Evolutionary conservation across 1,140 invertebrate genomes (phyloP).

Genomic region (Homalodisca vitripennis): DNA sequence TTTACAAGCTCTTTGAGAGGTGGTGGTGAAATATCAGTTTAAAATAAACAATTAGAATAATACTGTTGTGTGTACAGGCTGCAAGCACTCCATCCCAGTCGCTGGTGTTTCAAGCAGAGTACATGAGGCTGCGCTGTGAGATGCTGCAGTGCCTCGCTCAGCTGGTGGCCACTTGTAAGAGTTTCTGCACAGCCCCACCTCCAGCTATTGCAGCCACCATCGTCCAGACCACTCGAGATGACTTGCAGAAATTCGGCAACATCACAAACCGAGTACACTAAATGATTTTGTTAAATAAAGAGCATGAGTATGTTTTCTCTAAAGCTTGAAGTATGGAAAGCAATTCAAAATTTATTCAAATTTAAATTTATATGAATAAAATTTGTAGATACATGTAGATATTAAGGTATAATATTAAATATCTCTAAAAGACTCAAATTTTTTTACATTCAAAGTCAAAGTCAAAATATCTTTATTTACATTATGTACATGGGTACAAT

Average conservation of each 20-base stretch:
- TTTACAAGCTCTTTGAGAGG: too few relatives aligned
- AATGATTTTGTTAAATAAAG: too few relatives aligned
- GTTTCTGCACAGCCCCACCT: slow-evolving; percentile 84
- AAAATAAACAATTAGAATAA: background rate
- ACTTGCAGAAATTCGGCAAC: slow-evolving; percentile 78
- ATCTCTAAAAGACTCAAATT: too few relatives aligned
- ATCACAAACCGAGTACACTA: slow-evolving; percentile 76
- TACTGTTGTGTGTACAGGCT: slow-evolving; percentile 54
- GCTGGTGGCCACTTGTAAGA: slow-evolving; percentile 74
- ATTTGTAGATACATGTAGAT: slow-evolving; percentile 21
- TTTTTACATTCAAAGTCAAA: too few relatives aligned
- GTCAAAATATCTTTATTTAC: too few relatives aligned
- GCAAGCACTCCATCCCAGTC: slow-evolving; percentile 64
- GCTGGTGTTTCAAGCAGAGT: slow-evolving; percentile 77
- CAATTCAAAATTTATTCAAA: too few relatives aligned
- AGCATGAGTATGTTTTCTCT: too few relatives aligned
- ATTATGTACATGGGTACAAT: too few relatives aligned
- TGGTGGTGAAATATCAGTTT: too few relatives aligned
- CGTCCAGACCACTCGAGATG: slow-evolving; percentile 74
- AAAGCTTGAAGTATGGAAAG: too few relatives aligned
- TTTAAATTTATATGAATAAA: too few relatives aligned
- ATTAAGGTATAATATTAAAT: background rate
- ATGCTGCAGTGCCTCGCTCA: slow-evolving; percentile 74
- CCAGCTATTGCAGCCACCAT: slow-evolving; percentile 86
- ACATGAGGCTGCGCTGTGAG: slow-evolving; percentile 69